A percentile compares a stretch with the other conserved stretches of the same genome.
Conservation (phyloP, 2,888 invertebrate genomes). For the Salticus scenicus region DNA sequence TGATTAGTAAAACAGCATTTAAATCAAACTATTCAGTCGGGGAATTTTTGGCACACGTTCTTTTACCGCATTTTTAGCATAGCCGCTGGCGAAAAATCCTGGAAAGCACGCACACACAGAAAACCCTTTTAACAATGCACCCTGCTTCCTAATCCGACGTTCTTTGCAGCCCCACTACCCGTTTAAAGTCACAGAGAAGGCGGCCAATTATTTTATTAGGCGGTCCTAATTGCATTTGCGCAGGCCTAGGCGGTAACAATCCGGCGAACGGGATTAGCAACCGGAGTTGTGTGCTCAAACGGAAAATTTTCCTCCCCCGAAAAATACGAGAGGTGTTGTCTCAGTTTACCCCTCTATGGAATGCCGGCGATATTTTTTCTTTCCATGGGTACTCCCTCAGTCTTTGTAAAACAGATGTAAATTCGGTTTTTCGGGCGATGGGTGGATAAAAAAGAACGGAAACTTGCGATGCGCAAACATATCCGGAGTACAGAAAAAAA, state of each 20-base stretch:
- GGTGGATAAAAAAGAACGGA: background rate
- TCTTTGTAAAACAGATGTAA: conserved; percentile 40
- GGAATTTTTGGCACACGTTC: background rate
- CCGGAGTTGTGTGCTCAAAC: conserved; percentile 23
- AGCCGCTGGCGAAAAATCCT: background rate
- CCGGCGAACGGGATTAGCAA: conserved; percentile 54
- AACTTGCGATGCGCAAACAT: background rate
- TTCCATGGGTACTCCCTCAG: background rate
- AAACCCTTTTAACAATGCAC: conserved; percentile 23
- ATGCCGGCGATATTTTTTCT: conserved; percentile 8
- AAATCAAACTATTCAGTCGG: too few relatives aligned
- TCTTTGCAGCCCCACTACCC: background rate
- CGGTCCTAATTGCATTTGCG: conserved; percentile 50
- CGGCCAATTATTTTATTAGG: conserved; percentile 60
- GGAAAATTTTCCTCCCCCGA: conserved; percentile 31
- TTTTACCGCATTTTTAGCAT: background rate
- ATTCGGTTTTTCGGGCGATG: conserved; percentile 10
- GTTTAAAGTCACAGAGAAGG: conserved; percentile 58
- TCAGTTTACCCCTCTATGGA: conserved; percentile 33
- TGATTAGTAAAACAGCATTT: too few relatives aligned
- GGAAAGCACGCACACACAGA: background rate
- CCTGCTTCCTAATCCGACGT: conserved; percentile 2
- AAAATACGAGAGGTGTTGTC: conserved; percentile 26
- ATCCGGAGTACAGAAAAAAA: background rate
- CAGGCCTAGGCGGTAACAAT: conserved; percentile 52